Percentiles rank a stretch among this genome's conserved stretches.
phyloP scores from a whole-genome alignment of 2,797 vertebrate genomes.

The Australoheros facetus region DNA sequence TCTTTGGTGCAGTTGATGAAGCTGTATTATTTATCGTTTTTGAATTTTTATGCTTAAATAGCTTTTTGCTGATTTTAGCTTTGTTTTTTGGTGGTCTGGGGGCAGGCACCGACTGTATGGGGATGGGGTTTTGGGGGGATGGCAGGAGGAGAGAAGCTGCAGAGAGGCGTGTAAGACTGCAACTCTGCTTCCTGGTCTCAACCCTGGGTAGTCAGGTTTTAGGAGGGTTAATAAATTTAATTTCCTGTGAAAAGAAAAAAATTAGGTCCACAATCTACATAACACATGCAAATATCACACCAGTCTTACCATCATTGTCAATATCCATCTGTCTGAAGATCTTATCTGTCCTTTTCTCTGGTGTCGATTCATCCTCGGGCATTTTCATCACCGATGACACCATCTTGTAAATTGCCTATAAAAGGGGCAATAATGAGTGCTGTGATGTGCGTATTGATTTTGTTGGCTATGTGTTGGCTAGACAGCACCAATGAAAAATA shows the following conservation, averaged over 20 bases:
- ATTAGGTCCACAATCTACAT: neutral
- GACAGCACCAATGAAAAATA: neutral
- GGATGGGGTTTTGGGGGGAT: too few relatives aligned
- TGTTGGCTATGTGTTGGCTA: neutral
- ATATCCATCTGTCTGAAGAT: slow-evolving; percentile 99
- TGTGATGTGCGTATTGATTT: neutral
- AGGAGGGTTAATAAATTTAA: too few relatives aligned
- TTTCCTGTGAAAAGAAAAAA: neutral
- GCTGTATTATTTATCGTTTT: too few relatives aligned
- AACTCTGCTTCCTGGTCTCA: too few relatives aligned
- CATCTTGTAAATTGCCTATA: slow-evolving; percentile 99
- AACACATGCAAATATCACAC: neutral
- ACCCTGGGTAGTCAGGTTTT: too few relatives aligned
- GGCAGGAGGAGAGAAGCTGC: too few relatives aligned
- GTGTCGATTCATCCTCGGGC: slow-evolving; percentile 97
- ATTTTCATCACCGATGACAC: slow-evolving; percentile 99
- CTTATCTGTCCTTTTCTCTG: slow-evolving; percentile 98
- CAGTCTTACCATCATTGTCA: slow-evolving; percentile 92
- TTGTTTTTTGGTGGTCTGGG: too few relatives aligned
- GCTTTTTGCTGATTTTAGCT: too few relatives aligned
- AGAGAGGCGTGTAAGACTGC: too few relatives aligned
- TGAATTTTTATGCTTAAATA: too few relatives aligned
- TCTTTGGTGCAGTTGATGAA: too few relatives aligned
- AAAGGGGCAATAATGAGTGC: neutral
- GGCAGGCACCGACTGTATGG: too few relatives aligned